Evolutionary conservation across 1,140 invertebrate species (phyloP).

Genomic region (Onthophagus taurus): DNA sequence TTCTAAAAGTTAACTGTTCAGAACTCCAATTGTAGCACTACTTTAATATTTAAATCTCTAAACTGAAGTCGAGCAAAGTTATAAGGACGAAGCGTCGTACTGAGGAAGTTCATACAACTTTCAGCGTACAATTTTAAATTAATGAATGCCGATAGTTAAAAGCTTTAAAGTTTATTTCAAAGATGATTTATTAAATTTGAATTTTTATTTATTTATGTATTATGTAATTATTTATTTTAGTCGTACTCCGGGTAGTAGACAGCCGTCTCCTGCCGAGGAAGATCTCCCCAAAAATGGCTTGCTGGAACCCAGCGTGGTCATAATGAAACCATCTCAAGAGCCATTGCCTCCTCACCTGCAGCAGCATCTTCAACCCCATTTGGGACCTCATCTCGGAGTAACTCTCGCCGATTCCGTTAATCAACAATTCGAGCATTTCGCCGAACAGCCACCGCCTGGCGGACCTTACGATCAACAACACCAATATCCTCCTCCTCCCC

Average conservation of each 20-base stretch:
- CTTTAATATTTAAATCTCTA: too few species aligned
- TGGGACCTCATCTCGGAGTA: conserved; percentile 37
- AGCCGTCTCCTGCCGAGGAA: conserved; percentile 83
- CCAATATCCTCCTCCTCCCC: conserved; percentile 32
- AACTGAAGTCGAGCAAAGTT: too few species aligned
- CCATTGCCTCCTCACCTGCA: conserved; percentile 28
- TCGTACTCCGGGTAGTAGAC: conserved; percentile 78
- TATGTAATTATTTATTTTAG: conserved; percentile 48
- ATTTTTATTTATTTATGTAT: too few species aligned
- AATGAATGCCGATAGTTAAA: too few species aligned
- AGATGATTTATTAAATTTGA: too few species aligned
- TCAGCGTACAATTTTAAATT: too few species aligned
- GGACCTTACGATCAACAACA: conserved; percentile 30
- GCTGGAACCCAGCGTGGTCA: conserved; percentile 45
- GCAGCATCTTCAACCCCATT: conserved; percentile 27
- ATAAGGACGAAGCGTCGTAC: too few species aligned
- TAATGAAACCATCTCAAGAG: conserved; percentile 44
- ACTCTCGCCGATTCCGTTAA: conserved; percentile 38
- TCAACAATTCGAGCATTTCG: conserved; percentile 37
- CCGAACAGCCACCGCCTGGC: conserved; percentile 28
- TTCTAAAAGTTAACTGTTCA: too few species aligned
- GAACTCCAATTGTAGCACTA: too few species aligned
- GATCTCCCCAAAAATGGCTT: conserved; percentile 56
- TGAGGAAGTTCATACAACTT: too few species aligned
- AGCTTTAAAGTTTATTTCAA: too few species aligned